Evolutionary conservation across 2,888 invertebrate species (phyloP).

Genomic region (Philaethria dido): DNA sequence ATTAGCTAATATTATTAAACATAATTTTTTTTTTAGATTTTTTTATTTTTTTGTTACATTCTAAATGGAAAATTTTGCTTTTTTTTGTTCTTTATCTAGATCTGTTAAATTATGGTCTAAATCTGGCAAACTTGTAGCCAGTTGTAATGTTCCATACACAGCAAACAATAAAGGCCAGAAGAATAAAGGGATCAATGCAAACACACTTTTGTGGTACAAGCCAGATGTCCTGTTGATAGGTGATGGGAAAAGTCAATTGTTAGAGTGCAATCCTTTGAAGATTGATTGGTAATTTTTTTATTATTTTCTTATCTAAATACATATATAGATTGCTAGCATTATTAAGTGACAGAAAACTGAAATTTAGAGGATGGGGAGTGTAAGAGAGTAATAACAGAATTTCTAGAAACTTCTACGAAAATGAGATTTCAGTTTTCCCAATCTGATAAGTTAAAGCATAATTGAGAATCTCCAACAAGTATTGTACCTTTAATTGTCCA

Average conservation of each 20-base stretch:
- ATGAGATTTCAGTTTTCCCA: too few relatives aligned
- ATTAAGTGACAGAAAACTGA: too few relatives aligned
- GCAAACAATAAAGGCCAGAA: constrained; percentile 52
- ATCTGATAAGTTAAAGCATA: too few relatives aligned
- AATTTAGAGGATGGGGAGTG: too few relatives aligned
- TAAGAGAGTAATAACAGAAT: too few relatives aligned
- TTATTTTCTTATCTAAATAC: background rate
- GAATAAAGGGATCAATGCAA: constrained; percentile 63
- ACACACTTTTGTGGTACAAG: constrained; percentile 85
- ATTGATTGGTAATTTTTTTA: constrained; percentile 61
- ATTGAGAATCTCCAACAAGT: too few relatives aligned
- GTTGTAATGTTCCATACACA: constrained; percentile 50
- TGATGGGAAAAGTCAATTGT: constrained; percentile 84
- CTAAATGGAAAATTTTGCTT: background rate
- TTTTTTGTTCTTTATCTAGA: constrained; percentile 61
- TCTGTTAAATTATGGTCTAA: constrained; percentile 86
- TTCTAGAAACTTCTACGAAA: too few relatives aligned
- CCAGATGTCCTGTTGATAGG: constrained; percentile 82
- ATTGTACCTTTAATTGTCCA: too few relatives aligned
- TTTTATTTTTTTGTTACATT: background rate
- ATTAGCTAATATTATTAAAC: too few relatives aligned
- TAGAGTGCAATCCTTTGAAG: constrained; percentile 84
- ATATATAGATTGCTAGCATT: too few relatives aligned
- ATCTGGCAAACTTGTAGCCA: constrained; percentile 78
- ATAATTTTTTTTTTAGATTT: too few relatives aligned